These are phyloP conservation scores for Noctua janthina DNA, from an alignment of 2,888 invertebrate species.

Conservation along the genomic window DNA sequence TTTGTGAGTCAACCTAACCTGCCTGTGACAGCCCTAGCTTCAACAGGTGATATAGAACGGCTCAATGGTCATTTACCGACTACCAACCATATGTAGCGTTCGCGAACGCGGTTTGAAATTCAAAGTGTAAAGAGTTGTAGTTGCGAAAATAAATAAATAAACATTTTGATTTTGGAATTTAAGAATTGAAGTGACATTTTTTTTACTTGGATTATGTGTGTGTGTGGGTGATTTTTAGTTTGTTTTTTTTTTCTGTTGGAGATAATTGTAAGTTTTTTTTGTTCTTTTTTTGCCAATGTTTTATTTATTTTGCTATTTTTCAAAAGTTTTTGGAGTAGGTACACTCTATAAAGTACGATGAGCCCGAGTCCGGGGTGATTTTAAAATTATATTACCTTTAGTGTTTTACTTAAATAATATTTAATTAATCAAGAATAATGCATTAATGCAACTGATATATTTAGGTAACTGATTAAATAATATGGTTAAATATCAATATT, in stretches of 20 bases:
- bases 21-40: constrained; percentile 62
- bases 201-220: neutral
- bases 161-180: constrained; percentile 47
- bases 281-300: neutral
- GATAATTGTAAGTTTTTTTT: constrained; percentile 52
- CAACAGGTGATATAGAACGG: constrained; percentile 76
- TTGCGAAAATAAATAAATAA: constrained; percentile 56
- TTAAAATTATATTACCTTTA: neutral
- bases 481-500: neutral
- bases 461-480: neutral
- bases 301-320: neutral
- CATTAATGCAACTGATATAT: neutral
- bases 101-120: constrained; percentile 76
- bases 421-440: neutral
- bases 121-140: constrained; percentile 72
- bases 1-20: constrained; percentile 19
- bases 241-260: constrained; percentile 30
- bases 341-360: neutral
- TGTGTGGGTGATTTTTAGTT: constrained; percentile 49
- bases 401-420: neutral
- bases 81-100: constrained; percentile 79
- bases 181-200: constrained; percentile 40
- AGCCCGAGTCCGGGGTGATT: neutral
- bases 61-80: constrained; percentile 83
- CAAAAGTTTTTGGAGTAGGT: neutral